Evolutionary conservation across 2,113 vertebrate species (phyloP).

Genomic region (Gavialis gangeticus): DNA sequence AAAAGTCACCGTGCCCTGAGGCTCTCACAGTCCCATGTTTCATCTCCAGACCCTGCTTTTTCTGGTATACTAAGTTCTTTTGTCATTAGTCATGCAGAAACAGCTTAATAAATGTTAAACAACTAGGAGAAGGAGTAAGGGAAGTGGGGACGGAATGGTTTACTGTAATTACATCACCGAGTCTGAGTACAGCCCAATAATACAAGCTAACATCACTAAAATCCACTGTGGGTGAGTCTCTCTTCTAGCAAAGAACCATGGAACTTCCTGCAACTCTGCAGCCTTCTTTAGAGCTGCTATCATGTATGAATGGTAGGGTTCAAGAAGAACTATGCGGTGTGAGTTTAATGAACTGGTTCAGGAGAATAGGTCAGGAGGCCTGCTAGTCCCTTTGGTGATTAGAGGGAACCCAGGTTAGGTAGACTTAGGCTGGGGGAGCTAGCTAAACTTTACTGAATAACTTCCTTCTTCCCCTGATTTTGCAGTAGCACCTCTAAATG

Average conservation of each 20-base stretch:
- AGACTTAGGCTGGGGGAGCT: neutral
- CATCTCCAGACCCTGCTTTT: too few relatives aligned
- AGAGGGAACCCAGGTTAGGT: neutral
- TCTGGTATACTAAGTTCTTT: too few relatives aligned
- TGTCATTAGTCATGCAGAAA: too few relatives aligned
- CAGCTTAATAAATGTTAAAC: too few relatives aligned
- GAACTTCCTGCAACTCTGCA: neutral
- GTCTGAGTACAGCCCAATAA: neutral
- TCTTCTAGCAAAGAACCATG: neutral
- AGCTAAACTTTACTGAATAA: neutral
- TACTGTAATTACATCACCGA: neutral
- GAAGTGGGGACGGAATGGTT: too few relatives aligned
- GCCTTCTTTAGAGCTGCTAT: neutral
- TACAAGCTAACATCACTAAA: neutral
- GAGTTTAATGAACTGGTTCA: too few relatives aligned
- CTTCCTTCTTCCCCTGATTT: neutral
- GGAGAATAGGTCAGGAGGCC: neutral
- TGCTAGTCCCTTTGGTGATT: neutral
- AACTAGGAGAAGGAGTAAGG: too few relatives aligned
- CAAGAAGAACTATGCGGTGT: too few relatives aligned
- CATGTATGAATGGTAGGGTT: too few relatives aligned
- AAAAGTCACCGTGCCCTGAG: too few relatives aligned
- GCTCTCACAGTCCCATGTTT: too few relatives aligned
- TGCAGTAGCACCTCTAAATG: neutral
- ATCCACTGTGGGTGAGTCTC: neutral